Base-by-base conservation (phyloP, 2,888 invertebrate genomes). In the Phasia obesa region DNA sequence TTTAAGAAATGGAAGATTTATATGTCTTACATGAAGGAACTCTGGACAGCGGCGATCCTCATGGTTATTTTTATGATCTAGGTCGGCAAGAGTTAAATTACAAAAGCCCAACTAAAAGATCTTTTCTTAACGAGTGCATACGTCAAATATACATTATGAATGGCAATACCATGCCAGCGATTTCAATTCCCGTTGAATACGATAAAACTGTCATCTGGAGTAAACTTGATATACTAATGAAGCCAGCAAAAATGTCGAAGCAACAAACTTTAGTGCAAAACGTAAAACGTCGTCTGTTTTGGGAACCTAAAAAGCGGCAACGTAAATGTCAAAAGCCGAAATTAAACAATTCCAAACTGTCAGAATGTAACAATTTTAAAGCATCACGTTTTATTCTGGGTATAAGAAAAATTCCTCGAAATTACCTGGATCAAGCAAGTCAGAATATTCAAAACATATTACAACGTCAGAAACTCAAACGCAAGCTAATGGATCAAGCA, bases 231-330 rank as follows among this genome's bases (percentile, higher is more conserved):
- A 69, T 35, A 0, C 85, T 87, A 71, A 83, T 89, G 15, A 73
- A 62, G 11, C 87, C 86, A 5, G 79, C 84, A 17, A 53, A 69
- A 0, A 0, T 86, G 0, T 67, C 79, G 0, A 9, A 15, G 0
- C 51, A 35, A 2, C 64, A 67, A 5, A 85, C 81, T 1, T 76
- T 80, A 1, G 9, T 87, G 31, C 64, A 87, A 19, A 84, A 60
- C 0, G 87, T 88, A 0, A 90, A 87, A 77, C 84, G 90, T 0
- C 87, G 86, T n/a, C 65, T 89, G 0, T 89, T 90, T 55, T 85
- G 85, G 0, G 86, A 86, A 3, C 15, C 80, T 0, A 85, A 70
- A 15, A 15, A 47, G 0, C 60, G 23, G 0, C 38, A 44, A 2
- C 88, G 89, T 0, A 90, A 89, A 70, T 55, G 67, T 0, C 4